These are phyloP conservation scores for Spodoptera exigua DNA, from an alignment of 2,888 invertebrate species.

Conservation along the genomic window DNA sequence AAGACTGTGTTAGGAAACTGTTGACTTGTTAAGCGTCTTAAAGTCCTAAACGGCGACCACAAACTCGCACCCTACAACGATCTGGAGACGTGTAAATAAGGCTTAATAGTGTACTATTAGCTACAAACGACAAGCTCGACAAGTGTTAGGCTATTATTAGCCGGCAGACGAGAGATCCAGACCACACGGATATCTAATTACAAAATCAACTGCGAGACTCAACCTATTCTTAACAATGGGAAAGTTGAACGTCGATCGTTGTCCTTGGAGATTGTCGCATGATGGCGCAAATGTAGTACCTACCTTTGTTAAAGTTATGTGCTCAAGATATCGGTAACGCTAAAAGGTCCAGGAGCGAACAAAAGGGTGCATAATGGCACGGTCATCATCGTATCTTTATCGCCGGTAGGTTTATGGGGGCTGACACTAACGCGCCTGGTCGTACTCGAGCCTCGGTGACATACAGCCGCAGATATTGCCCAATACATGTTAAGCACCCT, in stretches of 20 bases:
- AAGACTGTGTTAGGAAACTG: neutral
- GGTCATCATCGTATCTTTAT: slow-evolving; percentile 65
- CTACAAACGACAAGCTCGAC: slow-evolving; percentile 8
- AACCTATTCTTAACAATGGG: slow-evolving; percentile 40
- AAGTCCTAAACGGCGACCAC: neutral
- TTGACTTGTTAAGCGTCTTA: neutral
- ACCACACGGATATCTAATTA: slow-evolving; percentile 44
- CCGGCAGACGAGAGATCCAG: slow-evolving; percentile 15
- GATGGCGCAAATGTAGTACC: slow-evolving; percentile 17
- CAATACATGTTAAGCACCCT: slow-evolving; percentile 49
- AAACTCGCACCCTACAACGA: neutral
- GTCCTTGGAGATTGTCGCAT: slow-evolving; percentile 32
- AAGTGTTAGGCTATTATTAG: slow-evolving; percentile 30
- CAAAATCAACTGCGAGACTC: slow-evolving; percentile 39
- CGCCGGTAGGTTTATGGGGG: slow-evolving; percentile 51
- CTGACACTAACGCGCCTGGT: slow-evolving; percentile 48
- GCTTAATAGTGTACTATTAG: slow-evolving; percentile 16
- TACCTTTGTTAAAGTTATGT: slow-evolving; percentile 43
- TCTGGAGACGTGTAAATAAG: neutral
- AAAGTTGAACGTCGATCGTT: slow-evolving; percentile 33
- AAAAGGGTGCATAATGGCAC: slow-evolving; percentile 52
- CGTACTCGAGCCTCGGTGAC: slow-evolving; percentile 38
- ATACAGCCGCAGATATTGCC: slow-evolving; percentile 42
- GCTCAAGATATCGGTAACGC: slow-evolving; percentile 45
- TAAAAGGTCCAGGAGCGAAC: slow-evolving; percentile 50